Base-by-base conservation (phyloP, 2,888 invertebrate genomes). In the Drosophila nr. fundita region DNA sequence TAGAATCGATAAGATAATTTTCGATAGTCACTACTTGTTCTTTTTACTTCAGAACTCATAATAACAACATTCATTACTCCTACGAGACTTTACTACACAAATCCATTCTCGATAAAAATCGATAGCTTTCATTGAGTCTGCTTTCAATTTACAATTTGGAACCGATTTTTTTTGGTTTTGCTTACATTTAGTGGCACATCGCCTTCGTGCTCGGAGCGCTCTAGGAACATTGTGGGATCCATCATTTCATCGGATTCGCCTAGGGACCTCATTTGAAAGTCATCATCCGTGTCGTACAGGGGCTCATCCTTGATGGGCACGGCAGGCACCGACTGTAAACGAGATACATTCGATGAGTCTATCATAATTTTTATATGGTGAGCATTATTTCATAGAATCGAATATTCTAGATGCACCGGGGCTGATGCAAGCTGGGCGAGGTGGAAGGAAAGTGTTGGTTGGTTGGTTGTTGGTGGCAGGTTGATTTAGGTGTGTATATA, bases 221-320 rank as follows among this genome's bases (percentile, higher is more conserved):
- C 93, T 75, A 93, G 89, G 83, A 93, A 93, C 78, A 93, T 88
- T 49, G 91, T 91, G 36, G 93, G 93, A 88, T 93, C 93, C 55
- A 93, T 88, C 91, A 91, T 91, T 68, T 92, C 92, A 70, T 93
- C 92, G 55, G 90, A 91, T 63, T 92, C 92, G 65, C 92, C 92
- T 63, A 91, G 87, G 45, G 83, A 82, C 49, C 90, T 84, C 78
- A 84, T 82, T 68, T 88, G 89, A 71, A 90, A 92, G 38, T 92
- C 92, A 59, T 92, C 92, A 21, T 92, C 92, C 50, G 78, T 78
- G 60, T 92, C 92, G 21, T 84, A 88, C 49, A 91, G 62, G n/a
- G 92, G 93, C 75, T 93, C 93, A 76, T 92, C 91, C 76, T 93
- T 93, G 53, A 93, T 92, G 66, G 91, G 87, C 59, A 92, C 82